Evolutionary conservation across 2,888 invertebrate species (phyloP), one percentile per base, ranked within the genome.

Genomic region (Heterodera filipjevi): DNA sequence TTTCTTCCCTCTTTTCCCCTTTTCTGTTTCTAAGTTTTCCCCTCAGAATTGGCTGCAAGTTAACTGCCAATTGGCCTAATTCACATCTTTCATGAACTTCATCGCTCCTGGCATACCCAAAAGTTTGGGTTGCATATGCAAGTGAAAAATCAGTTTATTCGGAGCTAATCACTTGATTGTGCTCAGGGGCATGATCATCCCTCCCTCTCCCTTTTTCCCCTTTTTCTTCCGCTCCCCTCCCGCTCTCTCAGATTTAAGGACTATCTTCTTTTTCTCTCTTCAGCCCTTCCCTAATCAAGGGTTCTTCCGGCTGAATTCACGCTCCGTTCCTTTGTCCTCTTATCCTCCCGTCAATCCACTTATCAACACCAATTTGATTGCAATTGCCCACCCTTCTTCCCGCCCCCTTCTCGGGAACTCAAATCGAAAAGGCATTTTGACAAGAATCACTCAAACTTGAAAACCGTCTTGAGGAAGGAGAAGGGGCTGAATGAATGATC

Each of bases 401-500:
- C 27, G 8, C 27, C 59, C n/a, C 27, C 3, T 16, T 5, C 59
- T 3, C 3, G n/a, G 59, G 27, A 8, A 19, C 27, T 59, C 59
- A 8, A 68, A 68, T 16, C 66, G 30, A 27, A 59, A 59, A 27
- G 59, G 27, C 59, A 27, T 27, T 22, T n/a, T 59, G 33, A 68
- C 68, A 68, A 68, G 68, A 68, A 68, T 68, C 68, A 68, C 33
- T 33, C 68, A 68, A 68, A 68, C 68, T 68, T 68, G 68, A 68
- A 68, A 68, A 68, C 68, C 68, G 68, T 68, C 68, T 68, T 68
- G 68, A 68, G 68, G 68, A 33, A 32, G 33, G 68, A 19, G 33
- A 27, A 8, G 33, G n/a, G 35, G 33, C 12, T 19, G 33, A 33
- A 35, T 3, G 68, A 35, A 33, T 68, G 68, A 68, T 68, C 68